phyloP scores from a whole-genome alignment of 2,113 vertebrate species.

The Limnothrissa miodon region DNA sequence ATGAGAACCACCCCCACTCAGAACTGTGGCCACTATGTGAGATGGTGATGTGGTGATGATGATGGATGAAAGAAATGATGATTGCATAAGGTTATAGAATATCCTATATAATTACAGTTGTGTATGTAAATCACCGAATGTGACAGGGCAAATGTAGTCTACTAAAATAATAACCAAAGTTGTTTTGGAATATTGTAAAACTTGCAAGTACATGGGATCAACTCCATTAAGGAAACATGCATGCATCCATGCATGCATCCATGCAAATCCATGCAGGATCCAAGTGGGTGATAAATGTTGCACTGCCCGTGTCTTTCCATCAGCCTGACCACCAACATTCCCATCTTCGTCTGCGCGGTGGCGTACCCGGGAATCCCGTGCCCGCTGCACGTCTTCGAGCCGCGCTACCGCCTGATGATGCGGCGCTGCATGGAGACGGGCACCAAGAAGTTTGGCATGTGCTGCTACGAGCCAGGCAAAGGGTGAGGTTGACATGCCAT shows the following conservation, averaged over 20 bases:
- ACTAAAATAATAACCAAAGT: background rate
- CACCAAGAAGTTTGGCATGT: conserved; percentile 90
- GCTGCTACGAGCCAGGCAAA: conserved; percentile 82
- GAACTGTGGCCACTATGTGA: too few relatives aligned
- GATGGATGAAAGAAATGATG: too few relatives aligned
- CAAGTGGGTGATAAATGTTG: too few relatives aligned
- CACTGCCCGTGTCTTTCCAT: background rate
- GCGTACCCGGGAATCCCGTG: conserved; percentile 83
- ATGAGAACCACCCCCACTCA: background rate
- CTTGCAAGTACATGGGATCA: too few relatives aligned
- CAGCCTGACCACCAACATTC: conserved; percentile 83
- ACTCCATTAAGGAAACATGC: too few relatives aligned
- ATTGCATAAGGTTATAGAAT: too few relatives aligned
- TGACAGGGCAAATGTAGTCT: background rate
- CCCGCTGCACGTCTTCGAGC: conserved; percentile 87
- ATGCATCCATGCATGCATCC: too few relatives aligned
- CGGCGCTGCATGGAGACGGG: conserved; percentile 87
- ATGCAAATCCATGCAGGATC: too few relatives aligned
- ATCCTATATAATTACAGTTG: too few relatives aligned
- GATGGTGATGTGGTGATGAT: background rate
- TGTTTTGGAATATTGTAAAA: too few relatives aligned
- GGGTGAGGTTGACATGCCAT: conserved; percentile 63
- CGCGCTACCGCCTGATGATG: conserved; percentile 90
- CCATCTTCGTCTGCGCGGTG: conserved; percentile 88
- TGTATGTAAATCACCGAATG: background rate